Conservation (phyloP, 2,888 invertebrate species). For the Drosophila maculinotata region DNA sequence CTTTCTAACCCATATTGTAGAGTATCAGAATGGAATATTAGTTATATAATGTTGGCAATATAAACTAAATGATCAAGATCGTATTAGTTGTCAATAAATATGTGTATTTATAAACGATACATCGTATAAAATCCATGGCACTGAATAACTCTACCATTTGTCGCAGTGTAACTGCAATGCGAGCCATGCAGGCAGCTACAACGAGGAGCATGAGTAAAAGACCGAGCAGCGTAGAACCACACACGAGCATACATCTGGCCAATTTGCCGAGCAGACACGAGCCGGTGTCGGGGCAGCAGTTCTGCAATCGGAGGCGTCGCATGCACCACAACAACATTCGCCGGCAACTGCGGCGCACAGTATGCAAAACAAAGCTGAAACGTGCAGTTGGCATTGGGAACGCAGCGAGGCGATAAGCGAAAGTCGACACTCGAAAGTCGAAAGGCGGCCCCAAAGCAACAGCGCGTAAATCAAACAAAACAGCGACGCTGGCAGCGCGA, state of each 20-base stretch:
- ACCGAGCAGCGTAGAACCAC: constrained; percentile 22
- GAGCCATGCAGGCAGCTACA: constrained; percentile 33
- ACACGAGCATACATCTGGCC: constrained; percentile 46
- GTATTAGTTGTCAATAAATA: no score
- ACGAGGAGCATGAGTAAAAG: constrained; percentile 18
- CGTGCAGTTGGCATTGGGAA: constrained; percentile 74
- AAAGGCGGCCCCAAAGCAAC: constrained; percentile 30
- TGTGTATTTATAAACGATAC: neutral
- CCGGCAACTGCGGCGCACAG: constrained; percentile 77
- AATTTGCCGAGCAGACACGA: constrained; percentile 68
- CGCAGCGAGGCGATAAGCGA: constrained; percentile 19
- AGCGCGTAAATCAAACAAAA: constrained; percentile 39
- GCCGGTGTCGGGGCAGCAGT: constrained; percentile 35
- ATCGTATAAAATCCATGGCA: no score
- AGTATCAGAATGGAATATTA: no score
- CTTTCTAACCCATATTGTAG: no score
- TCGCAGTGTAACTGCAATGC: constrained; percentile 56
- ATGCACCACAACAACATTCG: constrained; percentile 66
- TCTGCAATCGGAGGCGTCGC: constrained; percentile 63
- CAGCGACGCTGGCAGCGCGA: constrained; percentile 39
- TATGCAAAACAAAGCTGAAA: constrained; percentile 82
- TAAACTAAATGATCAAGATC: neutral
- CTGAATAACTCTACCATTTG: constrained; percentile 24
- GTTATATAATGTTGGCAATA: neutral
- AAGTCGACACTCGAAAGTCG: constrained; percentile 11